Evolutionary conservation across 2,888 invertebrate species (phyloP).

Genomic region (Hypolimnas misippus): DNA sequence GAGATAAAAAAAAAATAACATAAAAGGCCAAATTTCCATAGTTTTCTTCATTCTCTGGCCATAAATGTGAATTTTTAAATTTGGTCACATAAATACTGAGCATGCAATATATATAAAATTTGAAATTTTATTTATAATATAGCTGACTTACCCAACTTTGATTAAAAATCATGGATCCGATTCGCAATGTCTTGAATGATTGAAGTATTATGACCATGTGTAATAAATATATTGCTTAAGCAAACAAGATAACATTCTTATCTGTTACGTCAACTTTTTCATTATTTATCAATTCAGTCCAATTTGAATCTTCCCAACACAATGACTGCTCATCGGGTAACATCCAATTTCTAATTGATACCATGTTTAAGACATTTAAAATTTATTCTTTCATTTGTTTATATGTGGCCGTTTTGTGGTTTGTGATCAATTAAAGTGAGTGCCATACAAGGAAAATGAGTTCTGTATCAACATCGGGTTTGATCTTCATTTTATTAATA

Average conservation of each 20-base stretch:
- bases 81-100: too few relatives aligned
- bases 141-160: constrained; percentile 37
- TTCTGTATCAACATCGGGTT: constrained; percentile 24
- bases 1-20: too few relatives aligned
- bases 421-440: constrained; percentile 35
- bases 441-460: constrained; percentile 26
- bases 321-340: constrained; percentile 78
- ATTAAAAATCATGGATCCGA: constrained; percentile 29
- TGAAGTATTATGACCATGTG: constrained; percentile 50
- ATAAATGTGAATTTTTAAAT: too few relatives aligned
- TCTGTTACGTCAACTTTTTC: constrained; percentile 67
- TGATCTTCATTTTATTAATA: constrained; percentile 30
- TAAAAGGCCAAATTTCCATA: too few relatives aligned
- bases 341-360: constrained; percentile 40
- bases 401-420: constrained; percentile 42
- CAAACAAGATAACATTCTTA: constrained; percentile 70
- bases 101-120: not conserved
- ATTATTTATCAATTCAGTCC: constrained; percentile 69
- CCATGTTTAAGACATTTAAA: constrained; percentile 24
- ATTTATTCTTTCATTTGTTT: not conserved
- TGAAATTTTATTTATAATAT: constrained; percentile 13
- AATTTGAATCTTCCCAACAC: constrained; percentile 66
- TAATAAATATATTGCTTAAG: constrained; percentile 55
- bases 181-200: constrained; percentile 55
- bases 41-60: too few relatives aligned